Percentiles rank a stretch among this genome's conserved stretches.
Evolutionary conservation across 2,113 vertebrate genomes (phyloP).

Genomic region (Dasyurus viverrinus): DNA sequence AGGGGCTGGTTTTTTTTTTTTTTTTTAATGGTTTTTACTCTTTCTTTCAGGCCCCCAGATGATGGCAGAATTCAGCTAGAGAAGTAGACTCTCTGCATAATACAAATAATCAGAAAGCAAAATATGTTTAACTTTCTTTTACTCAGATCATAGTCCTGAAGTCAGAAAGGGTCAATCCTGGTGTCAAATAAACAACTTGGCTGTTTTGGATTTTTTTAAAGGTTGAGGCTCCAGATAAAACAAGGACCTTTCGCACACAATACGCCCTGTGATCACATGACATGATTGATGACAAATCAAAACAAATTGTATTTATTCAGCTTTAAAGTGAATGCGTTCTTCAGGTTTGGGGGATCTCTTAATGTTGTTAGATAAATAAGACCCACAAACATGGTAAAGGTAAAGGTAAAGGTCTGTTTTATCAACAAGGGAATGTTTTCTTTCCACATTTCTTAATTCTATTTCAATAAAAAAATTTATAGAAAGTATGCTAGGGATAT

Average conservation of each 20-base stretch:
- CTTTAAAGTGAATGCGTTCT: constrained; percentile 84
- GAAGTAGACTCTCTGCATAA: constrained; percentile 79
- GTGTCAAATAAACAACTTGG: constrained; percentile 88
- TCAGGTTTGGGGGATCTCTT: constrained; percentile 83
- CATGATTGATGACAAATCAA: constrained; percentile 89
- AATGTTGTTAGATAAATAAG: constrained; percentile 87
- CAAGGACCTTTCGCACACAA: constrained; percentile 85
- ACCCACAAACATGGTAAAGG: constrained; percentile 81
- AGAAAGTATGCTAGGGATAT: background rate
- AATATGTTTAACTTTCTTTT: constrained; percentile 84
- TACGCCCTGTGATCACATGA: constrained; percentile 85
- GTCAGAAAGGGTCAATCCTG: constrained; percentile 82
- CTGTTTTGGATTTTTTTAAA: constrained; percentile 88
- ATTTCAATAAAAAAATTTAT: constrained; percentile 53
- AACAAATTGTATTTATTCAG: constrained; percentile 88
- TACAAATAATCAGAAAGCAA: constrained; percentile 78
- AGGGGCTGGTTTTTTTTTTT: background rate
- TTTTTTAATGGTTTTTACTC: constrained; percentile 57
- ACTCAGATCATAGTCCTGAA: constrained; percentile 82
- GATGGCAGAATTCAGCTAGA: constrained; percentile 74
- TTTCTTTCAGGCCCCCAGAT: constrained; percentile 78
- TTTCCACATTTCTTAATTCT: constrained; percentile 72
- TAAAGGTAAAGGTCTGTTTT: constrained; percentile 81
- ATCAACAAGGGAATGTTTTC: constrained; percentile 73
- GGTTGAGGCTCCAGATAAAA: constrained; percentile 87